Base-by-base conservation (phyloP, 2,888 invertebrate genomes). In the Cerastoderma edule region DNA sequence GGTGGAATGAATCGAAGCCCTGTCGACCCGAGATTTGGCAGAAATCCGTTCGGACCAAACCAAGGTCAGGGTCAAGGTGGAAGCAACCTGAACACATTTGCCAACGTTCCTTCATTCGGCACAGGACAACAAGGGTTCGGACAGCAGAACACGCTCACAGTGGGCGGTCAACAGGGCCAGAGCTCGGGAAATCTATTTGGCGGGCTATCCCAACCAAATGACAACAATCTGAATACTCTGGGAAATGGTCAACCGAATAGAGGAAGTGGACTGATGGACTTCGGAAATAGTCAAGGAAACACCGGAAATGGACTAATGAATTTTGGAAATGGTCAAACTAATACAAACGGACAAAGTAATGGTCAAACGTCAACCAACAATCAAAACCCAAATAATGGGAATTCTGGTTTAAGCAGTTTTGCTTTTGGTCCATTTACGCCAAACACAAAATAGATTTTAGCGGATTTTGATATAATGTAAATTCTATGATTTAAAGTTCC, bases 371-470 rank as follows among this genome's bases (percentile, higher is more conserved):
- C 60, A 35, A 13, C 60, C 6, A 33, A 10, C 27, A 39, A 60
- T 22, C 60, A 60, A 27, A 60, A 35, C 27, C 60, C 22, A 39
- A 19, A 19, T 39, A 30, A 35, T 24, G 60, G 60, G n/a, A 27
- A 39, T 13, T 53, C 53, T 3, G 60, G 39, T 4, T 60, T 60
- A 33, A 60, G 60, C 27, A 60, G 39, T 24, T 60, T 60, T 39
- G 35, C 60, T 2, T 60, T 60, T 27, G 60, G 60, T 10, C 60
- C 60, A 39, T 60, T 60, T 32, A 39, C 19, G 13, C 27, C 60
- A 32, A 60, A 39, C 39, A 60, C 60, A 60, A 60, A 60, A 33
- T 60, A 60, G 39, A 3, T n/a, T n/a, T n/a, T n/a, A n/a, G n/a
- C n/a, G n/a, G n/a, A n/a, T n/a, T n/a, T n/a, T n/a, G n/a, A n/a